Evolutionary conservation across 2,113 vertebrate genomes (phyloP).

Genomic region (Lathamus discolor): DNA sequence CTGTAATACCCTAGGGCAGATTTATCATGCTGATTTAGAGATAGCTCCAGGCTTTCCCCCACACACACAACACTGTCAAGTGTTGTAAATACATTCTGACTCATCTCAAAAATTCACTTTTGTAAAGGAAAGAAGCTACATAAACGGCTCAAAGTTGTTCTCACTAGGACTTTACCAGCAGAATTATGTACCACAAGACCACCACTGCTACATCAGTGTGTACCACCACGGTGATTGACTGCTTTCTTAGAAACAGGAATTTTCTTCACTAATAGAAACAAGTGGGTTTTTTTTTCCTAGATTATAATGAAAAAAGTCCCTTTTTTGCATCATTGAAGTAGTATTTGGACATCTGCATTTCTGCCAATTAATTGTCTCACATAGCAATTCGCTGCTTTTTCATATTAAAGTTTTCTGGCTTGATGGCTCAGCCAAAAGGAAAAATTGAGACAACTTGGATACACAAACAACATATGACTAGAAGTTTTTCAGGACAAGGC

Average conservation of each 20-base stretch:
- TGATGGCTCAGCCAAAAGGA: not conserved
- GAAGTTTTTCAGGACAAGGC: not conserved
- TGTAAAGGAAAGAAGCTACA: not conserved
- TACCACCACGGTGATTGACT: not conserved
- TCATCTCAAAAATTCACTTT: not conserved
- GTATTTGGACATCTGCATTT: not conserved
- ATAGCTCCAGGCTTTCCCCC: not conserved
- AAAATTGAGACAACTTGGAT: not conserved
- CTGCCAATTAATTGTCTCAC: not conserved
- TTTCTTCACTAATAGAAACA: not conserved
- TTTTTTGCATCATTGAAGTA: not conserved
- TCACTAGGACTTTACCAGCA: not conserved
- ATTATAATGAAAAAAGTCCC: not conserved
- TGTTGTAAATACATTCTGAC: not conserved
- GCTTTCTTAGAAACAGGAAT: not conserved
- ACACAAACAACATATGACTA: not conserved
- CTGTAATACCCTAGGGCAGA: not conserved
- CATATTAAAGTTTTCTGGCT: not conserved
- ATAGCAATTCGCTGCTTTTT: not conserved
- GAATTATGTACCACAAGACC: not conserved
- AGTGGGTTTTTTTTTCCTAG: not conserved
- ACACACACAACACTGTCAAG: not conserved
- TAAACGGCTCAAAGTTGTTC: not conserved
- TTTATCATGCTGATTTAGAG: not conserved
- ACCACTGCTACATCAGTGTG: not conserved